Conservation (phyloP, 2,113 vertebrate genomes). For the Stegostoma tigrinum region DNA sequence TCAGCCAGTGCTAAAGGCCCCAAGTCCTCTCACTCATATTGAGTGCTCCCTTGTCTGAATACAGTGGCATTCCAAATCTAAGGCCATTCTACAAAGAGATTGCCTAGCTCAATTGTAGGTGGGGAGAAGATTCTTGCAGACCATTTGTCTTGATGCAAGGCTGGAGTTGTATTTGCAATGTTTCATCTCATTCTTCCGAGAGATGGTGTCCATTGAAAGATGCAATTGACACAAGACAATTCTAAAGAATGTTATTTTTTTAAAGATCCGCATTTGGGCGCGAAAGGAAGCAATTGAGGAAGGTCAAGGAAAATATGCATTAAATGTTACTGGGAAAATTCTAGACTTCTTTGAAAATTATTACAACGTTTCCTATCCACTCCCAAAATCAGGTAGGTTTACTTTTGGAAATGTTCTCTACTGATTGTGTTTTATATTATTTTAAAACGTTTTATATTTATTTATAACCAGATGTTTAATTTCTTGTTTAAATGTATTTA, state of each 20-base stretch:
- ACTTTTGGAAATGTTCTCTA: neutral
- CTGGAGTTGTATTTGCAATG: neutral
- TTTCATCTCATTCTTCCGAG: neutral
- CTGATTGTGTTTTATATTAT: neutral
- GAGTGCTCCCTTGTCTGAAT: neutral
- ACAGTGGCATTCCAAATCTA: neutral
- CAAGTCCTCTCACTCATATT: neutral
- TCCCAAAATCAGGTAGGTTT: constrained; percentile 70
- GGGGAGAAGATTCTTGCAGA: too few relatives aligned
- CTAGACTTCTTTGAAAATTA: constrained; percentile 62
- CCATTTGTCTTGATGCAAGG: neutral
- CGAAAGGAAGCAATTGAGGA: constrained; percentile 54
- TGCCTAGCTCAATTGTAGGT: too few relatives aligned
- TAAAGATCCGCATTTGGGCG: constrained; percentile 83
- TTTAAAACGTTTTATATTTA: neutral
- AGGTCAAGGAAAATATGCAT: constrained; percentile 60
- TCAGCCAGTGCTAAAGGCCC: too few relatives aligned
- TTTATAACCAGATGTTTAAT: neutral
- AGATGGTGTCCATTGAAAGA: neutral
- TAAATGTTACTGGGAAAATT: constrained; percentile 60
- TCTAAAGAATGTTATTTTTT: constrained; percentile 20
- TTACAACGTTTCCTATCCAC: constrained; percentile 65
- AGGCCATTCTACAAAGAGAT: neutral
- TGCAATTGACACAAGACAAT: neutral
- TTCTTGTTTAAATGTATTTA: neutral